Conservation (phyloP, 64 coral and sea anemone species). For the Porites lutea region DNA sequence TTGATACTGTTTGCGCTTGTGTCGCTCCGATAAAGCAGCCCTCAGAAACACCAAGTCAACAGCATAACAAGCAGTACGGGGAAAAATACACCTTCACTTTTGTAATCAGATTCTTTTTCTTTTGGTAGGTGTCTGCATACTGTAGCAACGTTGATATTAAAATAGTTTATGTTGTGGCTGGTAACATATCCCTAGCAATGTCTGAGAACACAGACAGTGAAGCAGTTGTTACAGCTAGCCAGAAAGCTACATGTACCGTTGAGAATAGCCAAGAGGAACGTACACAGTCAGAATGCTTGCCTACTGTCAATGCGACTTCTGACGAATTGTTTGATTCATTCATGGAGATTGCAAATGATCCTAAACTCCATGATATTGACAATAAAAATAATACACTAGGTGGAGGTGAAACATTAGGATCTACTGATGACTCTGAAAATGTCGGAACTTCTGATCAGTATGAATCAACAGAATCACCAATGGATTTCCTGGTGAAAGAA, state of each 20-base stretch:
- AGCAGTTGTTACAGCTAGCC: background rate
- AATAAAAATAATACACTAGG: background rate
- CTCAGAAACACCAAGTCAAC: no score
- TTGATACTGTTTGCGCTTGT: no score
- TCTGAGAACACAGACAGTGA: background rate
- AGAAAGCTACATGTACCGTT: background rate
- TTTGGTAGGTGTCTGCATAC: no score
- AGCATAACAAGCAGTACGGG: no score
- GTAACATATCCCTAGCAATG: background rate
- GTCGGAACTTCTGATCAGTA: background rate
- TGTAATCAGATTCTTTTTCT: no score
- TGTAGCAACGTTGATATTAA: no score
- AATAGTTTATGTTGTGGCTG: no score
- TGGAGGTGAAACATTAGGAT: background rate
- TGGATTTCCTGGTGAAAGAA: background rate
- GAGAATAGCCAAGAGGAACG: background rate
- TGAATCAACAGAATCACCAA: background rate
- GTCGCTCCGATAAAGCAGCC: no score
- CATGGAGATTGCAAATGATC: constrained; percentile 88
- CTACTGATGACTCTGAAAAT: background rate
- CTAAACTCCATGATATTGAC: constrained; percentile 21
- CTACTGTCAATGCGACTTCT: constrained; percentile 46
- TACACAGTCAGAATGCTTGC: background rate
- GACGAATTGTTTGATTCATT: constrained; percentile 90
- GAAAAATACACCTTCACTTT: no score